These are phyloP conservation scores for Callipepla californica DNA, from an alignment of 2,113 vertebrate species.

Conservation along the genomic window DNA sequence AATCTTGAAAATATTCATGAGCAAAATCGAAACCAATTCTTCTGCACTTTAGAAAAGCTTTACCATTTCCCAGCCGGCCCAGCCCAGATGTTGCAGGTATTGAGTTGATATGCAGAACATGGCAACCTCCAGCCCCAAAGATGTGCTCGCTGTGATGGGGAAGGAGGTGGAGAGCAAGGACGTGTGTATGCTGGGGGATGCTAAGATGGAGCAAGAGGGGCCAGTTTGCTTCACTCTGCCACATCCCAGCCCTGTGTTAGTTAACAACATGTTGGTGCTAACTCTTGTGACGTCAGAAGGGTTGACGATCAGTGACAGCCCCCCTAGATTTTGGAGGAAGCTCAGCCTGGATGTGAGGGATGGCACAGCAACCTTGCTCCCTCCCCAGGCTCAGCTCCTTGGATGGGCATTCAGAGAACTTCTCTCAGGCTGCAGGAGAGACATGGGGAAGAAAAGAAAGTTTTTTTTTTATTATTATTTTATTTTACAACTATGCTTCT, in stretches of 20 bases:
- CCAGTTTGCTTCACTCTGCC: background rate
- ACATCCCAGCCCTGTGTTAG: background rate
- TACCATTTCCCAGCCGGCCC: background rate
- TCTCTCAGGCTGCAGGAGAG: background rate
- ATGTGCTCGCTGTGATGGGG: too few species aligned
- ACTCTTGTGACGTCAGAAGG: accelerated
- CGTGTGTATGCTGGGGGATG: accelerated
- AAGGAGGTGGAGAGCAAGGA: background rate
- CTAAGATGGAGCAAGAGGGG: background rate
- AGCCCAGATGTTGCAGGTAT: background rate
- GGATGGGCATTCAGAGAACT: background rate
- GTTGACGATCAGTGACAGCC: background rate
- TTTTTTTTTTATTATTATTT: background rate
- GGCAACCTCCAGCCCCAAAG: background rate
- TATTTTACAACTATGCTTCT: constrained; percentile 55
- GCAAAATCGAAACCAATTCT: background rate
- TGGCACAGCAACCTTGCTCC: accelerated
- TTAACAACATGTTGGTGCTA: background rate
- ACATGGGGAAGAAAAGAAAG: background rate
- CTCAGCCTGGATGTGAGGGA: background rate
- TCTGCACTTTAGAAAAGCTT: background rate
- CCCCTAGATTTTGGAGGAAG: background rate
- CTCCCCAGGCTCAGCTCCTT: accelerated
- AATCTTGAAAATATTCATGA: background rate
- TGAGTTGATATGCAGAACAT: background rate